A percentile compares a stretch with the other conserved stretches of the same genome.
Evolutionary conservation across 2,113 vertebrate genomes (phyloP).

Genomic region (Ardeotis arabs): DNA sequence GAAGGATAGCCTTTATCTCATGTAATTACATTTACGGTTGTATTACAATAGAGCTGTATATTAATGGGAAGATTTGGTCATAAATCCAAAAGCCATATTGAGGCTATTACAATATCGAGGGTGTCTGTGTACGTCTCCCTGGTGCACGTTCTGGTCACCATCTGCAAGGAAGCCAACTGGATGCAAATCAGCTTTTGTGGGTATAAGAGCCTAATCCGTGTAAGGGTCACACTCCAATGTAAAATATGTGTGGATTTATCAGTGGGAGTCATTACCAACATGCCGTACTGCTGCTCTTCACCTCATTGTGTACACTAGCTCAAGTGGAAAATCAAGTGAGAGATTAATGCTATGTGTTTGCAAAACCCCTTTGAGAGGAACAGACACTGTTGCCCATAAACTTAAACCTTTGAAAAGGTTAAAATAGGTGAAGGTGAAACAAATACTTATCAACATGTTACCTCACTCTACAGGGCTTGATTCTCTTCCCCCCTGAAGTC

Average conservation of each 20-base stretch:
- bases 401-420: background rate
- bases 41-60: background rate
- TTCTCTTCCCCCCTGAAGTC: background rate
- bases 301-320: conserved; percentile 35
- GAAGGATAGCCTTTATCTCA: background rate
- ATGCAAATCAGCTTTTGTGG: conserved; percentile 13
- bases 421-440: conserved; percentile 30
- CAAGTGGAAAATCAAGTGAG: conserved; percentile 67
- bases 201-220: background rate
- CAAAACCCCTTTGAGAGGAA: conserved; percentile 28
- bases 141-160: background rate
- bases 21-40: background rate
- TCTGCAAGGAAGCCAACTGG: background rate
- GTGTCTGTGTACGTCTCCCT: background rate
- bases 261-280: background rate
- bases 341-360: conserved; percentile 18
- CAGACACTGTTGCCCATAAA: background rate
- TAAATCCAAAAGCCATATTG: background rate
- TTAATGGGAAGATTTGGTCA: background rate
- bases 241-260: conserved; percentile 55
- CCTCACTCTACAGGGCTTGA: background rate
- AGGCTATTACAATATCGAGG: background rate
- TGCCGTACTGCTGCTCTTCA: conserved; percentile 4
- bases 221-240: background rate
- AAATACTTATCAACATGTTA: background rate